Evolutionary conservation across 2,888 invertebrate species (phyloP), one percentile per base, ranked within the genome.

Genomic region (Morpho deidamia): DNA sequence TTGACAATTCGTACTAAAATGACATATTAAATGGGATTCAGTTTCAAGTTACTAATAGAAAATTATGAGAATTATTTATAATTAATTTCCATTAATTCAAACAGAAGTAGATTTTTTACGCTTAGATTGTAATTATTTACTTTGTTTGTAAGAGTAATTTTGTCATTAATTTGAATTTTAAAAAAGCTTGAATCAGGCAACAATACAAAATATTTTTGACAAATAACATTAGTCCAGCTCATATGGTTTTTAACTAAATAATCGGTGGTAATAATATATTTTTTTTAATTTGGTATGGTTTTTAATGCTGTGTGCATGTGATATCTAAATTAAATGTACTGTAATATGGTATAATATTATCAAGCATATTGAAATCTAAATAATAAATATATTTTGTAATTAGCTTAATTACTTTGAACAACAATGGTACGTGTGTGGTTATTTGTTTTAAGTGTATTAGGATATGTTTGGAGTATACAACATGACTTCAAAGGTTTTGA

Each of bases 401-500:
- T 9, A 11, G n/a, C 34, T 14, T 10, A 33, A 8, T 35, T 39
- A 38, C 42, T 42, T n/a, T 47, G 45, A 8, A 48, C 43, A 48
- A 53, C 46, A 38, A 86, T 87, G 84, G 74, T 70, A 66, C 58
- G 60, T 66, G 60, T 65, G 42, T 70, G 69, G 66, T 61, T 76
- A 55, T 38, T 81, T 56, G 59, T 74, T 60, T 59, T 79, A 54
- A 69, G 68, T 74, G 61, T 66, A 53, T 53, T 74, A 45, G 72
- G 74, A 50, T 55, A 71, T 44, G 72, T 62, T 50, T 64, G 66
- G 48, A 69, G 78, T 66, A 74, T 83, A 55, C 86, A 91, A 56
- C 91, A 92, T 70, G 94, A 95, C 76, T 90, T 93, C 23, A 93
- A 93, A 78, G 95, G 94, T 42, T 95, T 96, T 71, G 96, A 96